Evolutionary conservation across 2,888 invertebrate species (phyloP), one percentile per base, ranked within the genome.

Genomic region (Barypeithes pellucidus): DNA sequence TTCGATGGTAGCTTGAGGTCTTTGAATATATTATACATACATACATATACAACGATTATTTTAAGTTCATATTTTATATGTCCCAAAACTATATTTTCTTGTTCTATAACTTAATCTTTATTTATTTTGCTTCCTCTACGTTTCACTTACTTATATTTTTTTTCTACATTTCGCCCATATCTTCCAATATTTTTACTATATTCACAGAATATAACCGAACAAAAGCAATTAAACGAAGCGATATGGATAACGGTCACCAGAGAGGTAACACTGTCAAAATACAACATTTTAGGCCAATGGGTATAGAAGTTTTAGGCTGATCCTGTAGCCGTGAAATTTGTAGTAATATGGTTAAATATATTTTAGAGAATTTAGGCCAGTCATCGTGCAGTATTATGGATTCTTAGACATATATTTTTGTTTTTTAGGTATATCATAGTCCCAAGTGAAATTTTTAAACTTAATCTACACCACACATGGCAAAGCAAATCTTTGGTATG

Each of bases 171-270:
- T 54, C 60, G 67, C 71, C 14, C 54, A 68, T n/a, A 7, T 20
- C 11, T 33, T 18, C 29, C 62, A 47, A 29, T 8, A 29, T 50
- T 59, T 57, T 43, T 67, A 54, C 57, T 79, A 89, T 92, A 90
- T 90, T 91, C 91, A 90, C 94, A 96, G 96, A 96, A 96, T 91
- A 94, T 96, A 93, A 95, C 95, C 90, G 95, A 95, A 92, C 93
- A 94, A 91, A 93, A 95, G 89, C 94, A 95, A 91, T 91, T 95
- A 90, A 96, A 95, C 91, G 95, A 95, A 91, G 95, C 94, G 87
- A 93, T 93, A 90, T 95, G 95, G 95, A 94, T 95, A 89, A 92
- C 93, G 88, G 92, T 94, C 89, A 95, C 94, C 88, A 92, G 93
- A 92, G 95, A 95, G 95, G 95, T 95, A 95, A 84, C 74, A 69